Base-by-base conservation (phyloP, 2,888 invertebrate genomes). In the Dilophus febrilis region DNA sequence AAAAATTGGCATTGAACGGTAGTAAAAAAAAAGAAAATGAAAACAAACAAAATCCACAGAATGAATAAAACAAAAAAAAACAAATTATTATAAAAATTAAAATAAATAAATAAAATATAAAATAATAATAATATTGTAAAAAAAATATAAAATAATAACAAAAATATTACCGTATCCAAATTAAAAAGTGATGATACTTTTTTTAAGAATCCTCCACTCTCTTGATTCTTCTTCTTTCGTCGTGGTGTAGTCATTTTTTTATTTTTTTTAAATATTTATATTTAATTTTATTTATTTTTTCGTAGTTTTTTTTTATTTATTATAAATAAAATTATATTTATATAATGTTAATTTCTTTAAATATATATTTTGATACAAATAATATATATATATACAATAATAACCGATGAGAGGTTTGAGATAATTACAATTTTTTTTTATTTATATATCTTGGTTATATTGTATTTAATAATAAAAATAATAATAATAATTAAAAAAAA, bases 181-280 rank as follows among this genome's bases (percentile, higher is more conserved):
- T 83, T 84, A 69, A 85, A 85, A 53, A 85, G 71, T 51, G 81
- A 82, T 52, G 85, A 85, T 52, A 85, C 85, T 71, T 85, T 86
- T 68, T 83, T 83, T 61, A 85, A 79, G 64, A 86, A 84, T 64
- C 81, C 75, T 41, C 60, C 51, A 42, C 60, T 67, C 53, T 70
- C 72, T 54, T 74, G 72, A 53, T 72, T 71, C 56, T 70, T 70
- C 64, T 74, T 74, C 66, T 75, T 77, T 57, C 74, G 68, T 49
- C 75, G 64, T 44, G n/a, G n/a, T n/a, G 73, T 71, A 48, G 76
- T 74, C 75, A 76, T 47, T 51, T 43, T 40, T 30, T 37, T 37
- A 22, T 26, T 14, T 35, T 47, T 48, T 49, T 37, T 35, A 4
- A 32, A 2, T 27, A 2, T 19, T 19, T 10, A 16, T 33, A n/a